Conservation (phyloP, 2,797 vertebrate species). For the Tragelaphus eurycerus region DNA sequence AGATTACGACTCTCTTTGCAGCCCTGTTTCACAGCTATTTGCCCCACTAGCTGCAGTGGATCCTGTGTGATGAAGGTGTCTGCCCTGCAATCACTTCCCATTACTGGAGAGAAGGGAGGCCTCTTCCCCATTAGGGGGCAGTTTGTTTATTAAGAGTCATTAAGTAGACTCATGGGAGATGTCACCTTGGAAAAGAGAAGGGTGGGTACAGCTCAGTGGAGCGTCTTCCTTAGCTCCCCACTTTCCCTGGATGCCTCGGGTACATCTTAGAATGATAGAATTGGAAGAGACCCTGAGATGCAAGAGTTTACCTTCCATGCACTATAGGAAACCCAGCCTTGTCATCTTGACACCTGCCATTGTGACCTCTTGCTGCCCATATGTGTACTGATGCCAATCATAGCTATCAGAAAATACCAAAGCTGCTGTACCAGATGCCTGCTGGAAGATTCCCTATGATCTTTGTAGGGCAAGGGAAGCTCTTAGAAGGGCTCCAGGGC, state of each 20-base stretch:
- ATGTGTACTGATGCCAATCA: background rate
- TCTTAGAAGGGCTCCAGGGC: background rate
- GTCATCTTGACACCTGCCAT: background rate
- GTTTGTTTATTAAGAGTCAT: constrained; percentile 74
- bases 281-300: background rate
- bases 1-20: background rate
- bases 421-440: background rate
- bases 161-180: constrained; percentile 61
- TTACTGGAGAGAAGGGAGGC: constrained; percentile 67
- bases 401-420: background rate
- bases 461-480: background rate
- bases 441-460: background rate
- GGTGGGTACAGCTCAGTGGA: background rate
- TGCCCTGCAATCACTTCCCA: constrained; percentile 61
- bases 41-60: background rate
- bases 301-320: background rate
- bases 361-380: background rate
- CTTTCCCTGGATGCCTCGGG: background rate
- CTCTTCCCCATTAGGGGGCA: constrained; percentile 58
- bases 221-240: background rate
- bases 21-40: background rate
- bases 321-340: background rate
- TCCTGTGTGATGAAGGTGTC: background rate
- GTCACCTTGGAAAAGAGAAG: constrained; percentile 40
- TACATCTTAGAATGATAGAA: background rate